Percentiles rank a stretch among this genome's conserved stretches.
phyloP scores from a whole-genome alignment of 2,888 invertebrate species.

The Lasioglossum zephyrum region DNA sequence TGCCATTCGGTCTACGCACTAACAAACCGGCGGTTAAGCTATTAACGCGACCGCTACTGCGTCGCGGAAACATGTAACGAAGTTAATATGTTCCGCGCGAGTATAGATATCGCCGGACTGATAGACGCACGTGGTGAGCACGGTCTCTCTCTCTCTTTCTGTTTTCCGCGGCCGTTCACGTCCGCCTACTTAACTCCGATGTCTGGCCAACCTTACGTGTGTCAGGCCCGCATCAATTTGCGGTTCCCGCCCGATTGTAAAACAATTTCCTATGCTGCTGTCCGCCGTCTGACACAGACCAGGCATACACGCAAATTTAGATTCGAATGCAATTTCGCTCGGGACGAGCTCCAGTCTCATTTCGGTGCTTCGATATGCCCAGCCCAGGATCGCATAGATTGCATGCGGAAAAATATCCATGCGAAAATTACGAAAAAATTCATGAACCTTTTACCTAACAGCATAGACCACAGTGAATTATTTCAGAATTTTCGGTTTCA shows the following conservation, averaged over 20 bases:
- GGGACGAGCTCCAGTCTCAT: background rate
- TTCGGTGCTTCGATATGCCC: background rate
- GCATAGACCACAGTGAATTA: no score
- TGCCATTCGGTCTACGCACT: background rate
- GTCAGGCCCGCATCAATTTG: conserved; percentile 21
- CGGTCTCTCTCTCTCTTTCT: background rate
- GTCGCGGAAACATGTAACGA: conserved; percentile 24
- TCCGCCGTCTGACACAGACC: conserved; percentile 1
- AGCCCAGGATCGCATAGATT: background rate
- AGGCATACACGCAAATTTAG: conserved; percentile 2
- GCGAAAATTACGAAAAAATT: no score
- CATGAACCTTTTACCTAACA: no score
- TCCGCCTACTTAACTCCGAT: conserved; percentile 36
- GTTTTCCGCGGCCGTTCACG: conserved; percentile 21
- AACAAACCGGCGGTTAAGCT: conserved; percentile 29
- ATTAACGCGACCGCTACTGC: conserved; percentile 23
- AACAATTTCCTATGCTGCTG: conserved; percentile 23
- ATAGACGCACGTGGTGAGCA: background rate
- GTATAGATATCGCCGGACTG: conserved; percentile 22
- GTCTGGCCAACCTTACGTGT: conserved; percentile 25
- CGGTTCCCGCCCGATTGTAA: conserved; percentile 27
- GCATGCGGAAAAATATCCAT: background rate
- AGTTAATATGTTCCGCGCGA: conserved; percentile 7
- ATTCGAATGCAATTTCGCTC: conserved; percentile 4
- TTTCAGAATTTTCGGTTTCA: no score